Evolutionary conservation across 2,797 vertebrate species (phyloP).

Genomic region (Sparidentex hasta): DNA sequence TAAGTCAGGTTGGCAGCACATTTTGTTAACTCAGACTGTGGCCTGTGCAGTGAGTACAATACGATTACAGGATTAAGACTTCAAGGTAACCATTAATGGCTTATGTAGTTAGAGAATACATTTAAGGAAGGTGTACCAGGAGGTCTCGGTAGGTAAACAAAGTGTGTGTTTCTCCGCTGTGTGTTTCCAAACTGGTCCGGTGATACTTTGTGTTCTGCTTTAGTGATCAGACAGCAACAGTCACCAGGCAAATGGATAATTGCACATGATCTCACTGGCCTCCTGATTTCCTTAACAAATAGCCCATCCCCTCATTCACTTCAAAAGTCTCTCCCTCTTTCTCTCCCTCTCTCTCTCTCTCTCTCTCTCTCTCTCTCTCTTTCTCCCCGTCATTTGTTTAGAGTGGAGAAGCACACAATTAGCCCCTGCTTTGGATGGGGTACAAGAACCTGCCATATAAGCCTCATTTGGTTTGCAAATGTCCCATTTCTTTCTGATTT

Average conservation of each 20-base stretch:
- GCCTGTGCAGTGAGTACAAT: conserved; percentile 35
- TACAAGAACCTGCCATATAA: conserved; percentile 78
- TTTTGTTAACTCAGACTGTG: conserved; percentile 45
- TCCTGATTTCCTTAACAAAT: conserved; percentile 84
- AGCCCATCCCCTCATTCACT: conserved; percentile 66
- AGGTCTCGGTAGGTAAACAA: not conserved
- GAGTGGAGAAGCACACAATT: conserved; percentile 81
- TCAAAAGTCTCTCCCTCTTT: conserved; percentile 37
- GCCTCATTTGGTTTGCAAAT: conserved; percentile 88
- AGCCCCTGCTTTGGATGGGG: conserved; percentile 81
- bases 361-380: conserved; percentile 17
- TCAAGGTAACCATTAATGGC: conserved; percentile 51
- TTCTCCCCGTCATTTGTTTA: conserved; percentile 77
- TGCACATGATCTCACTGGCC: conserved; percentile 72
- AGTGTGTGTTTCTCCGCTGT: conserved; percentile 11
- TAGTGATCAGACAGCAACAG: conserved; percentile 59
- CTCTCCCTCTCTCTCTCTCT: conserved; percentile 2
- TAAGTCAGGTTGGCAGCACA: conserved; percentile 47
- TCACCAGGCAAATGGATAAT: conserved; percentile 59
- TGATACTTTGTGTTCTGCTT: conserved; percentile 57
- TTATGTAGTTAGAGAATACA: conserved; percentile 26
- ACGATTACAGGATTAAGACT: conserved; percentile 63
- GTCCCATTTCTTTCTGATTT: conserved; percentile 82
- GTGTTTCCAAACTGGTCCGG: conserved; percentile 7
- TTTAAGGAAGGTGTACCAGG: conserved; percentile 17